Base-by-base conservation (phyloP, 2,113 vertebrate species). In the Pomatostomus ruficeps region DNA sequence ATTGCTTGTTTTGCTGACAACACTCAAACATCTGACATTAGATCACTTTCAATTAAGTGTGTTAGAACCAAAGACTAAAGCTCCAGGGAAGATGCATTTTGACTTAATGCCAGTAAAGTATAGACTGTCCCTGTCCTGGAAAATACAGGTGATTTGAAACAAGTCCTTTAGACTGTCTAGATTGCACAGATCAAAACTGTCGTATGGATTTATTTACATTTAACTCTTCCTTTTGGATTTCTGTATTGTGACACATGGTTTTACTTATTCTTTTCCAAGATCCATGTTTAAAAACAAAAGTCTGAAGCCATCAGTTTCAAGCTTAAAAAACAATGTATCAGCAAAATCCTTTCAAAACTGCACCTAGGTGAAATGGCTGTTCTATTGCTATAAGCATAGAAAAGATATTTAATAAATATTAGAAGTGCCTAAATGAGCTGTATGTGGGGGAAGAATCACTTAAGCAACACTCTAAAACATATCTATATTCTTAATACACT, bases 11-110 rank as follows among this genome's bases (percentile, higher is more conserved):
- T 96, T 94, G 75, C 96, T 97, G 96, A 95, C 95, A 97, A 91
- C 78, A 63, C 51, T 90, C 91, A 95, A 81, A 75, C 52, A 95
- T 94, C 68, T 97, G 95, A 97, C 91, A 92, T 95, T 92, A 91
- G 92, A 95, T 97, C 95, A 96, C 89, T 98, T 98, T 97, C 95
- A 97, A 95, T 97, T 97, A 97, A 72, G 25, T 78, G 35, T 80
- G 77, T 95, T 89, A 91, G 90, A 96, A 49, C 55, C 76, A 70
- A 78, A 96, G 83, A 79, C 76, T 93, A 87, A 95, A 96, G 63
- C 91, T 97, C 89, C 81, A 76, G 86, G 94, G 90, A 97, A 94
- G 63, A 96, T 19, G 15, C 19, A 88, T 94, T 97, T 97, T 3
- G 1, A 93, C 89, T 94, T 93, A 75, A 95, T 91, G 58, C 21